These are phyloP conservation scores for Protomyctophum bolini DNA, from an alignment of 2,113 vertebrate genomes.

Conservation along the genomic window DNA sequence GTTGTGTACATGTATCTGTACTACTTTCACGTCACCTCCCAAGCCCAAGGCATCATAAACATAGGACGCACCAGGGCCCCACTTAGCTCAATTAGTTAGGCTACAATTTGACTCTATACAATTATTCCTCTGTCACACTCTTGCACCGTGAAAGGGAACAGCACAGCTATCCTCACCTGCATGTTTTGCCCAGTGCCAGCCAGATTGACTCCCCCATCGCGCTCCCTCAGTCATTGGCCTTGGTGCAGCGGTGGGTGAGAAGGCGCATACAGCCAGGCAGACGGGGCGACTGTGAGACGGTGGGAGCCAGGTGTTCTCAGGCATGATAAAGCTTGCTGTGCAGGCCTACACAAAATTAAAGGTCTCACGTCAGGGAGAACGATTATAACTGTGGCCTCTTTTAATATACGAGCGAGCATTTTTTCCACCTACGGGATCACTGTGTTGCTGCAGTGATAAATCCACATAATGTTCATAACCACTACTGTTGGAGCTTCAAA, in stretches of 20 bases:
- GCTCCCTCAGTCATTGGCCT: constrained; percentile 35
- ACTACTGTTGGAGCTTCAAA: constrained; percentile 63
- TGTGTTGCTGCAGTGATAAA: constrained; percentile 72
- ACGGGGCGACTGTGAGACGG: constrained; percentile 56
- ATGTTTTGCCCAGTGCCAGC: constrained; percentile 38
- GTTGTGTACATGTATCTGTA: background rate
- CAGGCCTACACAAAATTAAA: constrained; percentile 79
- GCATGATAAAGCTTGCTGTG: constrained; percentile 83
- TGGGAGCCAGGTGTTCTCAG: constrained; percentile 81
- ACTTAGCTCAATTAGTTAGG: constrained; percentile 34
- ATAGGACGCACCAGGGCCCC: constrained; percentile 13
- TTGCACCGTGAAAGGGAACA: constrained; percentile 23
- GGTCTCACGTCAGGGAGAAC: constrained; percentile 73
- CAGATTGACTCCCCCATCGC: constrained; percentile 33
- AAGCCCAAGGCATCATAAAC: constrained; percentile 27
- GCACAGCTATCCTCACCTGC: constrained; percentile 19
- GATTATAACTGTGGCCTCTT: constrained; percentile 77
- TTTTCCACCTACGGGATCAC: constrained; percentile 72
- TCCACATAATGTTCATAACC: constrained; percentile 74
- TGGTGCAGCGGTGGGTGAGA: constrained; percentile 49
- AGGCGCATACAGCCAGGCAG: constrained; percentile 50
- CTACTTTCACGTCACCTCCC: constrained; percentile 6
- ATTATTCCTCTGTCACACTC: constrained; percentile 38
- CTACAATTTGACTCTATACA: constrained; percentile 32
- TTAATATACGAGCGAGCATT: constrained; percentile 78